Evolutionary conservation across 2,888 invertebrate genomes (phyloP).

Genomic region (Phortica magna): DNA sequence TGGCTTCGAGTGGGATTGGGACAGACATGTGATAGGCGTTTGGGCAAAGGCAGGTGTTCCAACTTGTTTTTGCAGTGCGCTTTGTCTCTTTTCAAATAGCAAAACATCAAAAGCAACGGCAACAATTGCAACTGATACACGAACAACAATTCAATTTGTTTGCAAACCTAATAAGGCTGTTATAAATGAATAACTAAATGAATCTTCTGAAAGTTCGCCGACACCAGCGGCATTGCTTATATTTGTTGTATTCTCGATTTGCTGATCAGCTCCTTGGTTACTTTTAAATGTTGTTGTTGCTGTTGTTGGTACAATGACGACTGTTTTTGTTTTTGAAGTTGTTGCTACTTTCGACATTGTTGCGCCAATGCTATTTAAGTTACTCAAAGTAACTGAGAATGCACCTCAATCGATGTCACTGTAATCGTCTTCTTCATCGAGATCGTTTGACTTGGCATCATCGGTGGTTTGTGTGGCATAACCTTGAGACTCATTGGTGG

Average conservation of each 20-base stretch:
- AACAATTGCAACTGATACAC: background rate
- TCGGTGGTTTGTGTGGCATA: constrained; percentile 58
- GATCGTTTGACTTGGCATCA: constrained; percentile 67
- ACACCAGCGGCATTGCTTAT: constrained; percentile 7
- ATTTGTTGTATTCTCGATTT: constrained; percentile 36
- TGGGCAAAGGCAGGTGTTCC: constrained; percentile 6
- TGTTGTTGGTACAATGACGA: background rate
- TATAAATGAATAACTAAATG: constrained; percentile 74
- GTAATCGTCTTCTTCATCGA: constrained; percentile 74
- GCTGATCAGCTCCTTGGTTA: constrained; percentile 21
- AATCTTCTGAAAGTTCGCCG: constrained; percentile 61
- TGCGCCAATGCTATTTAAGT: constrained; percentile 15
- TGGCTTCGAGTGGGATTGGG: background rate
- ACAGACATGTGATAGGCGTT: background rate
- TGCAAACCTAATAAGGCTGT: constrained; percentile 75
- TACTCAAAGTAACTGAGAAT: constrained; percentile 47
- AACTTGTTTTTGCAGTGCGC: constrained; percentile 37
- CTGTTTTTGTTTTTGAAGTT: constrained; percentile 38
- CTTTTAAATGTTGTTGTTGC: constrained; percentile 17
- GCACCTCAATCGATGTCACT: constrained; percentile 76
- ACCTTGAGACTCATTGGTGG: constrained; percentile 69
- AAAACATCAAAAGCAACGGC: background rate
- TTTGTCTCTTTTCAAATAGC: background rate
- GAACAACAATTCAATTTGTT: constrained; percentile 36
- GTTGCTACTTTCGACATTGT: constrained; percentile 39